Evolutionary conservation across 2,888 invertebrate genomes (phyloP), one percentile per base, ranked within the genome.

Genomic region (Drosophila eohydei): DNA sequence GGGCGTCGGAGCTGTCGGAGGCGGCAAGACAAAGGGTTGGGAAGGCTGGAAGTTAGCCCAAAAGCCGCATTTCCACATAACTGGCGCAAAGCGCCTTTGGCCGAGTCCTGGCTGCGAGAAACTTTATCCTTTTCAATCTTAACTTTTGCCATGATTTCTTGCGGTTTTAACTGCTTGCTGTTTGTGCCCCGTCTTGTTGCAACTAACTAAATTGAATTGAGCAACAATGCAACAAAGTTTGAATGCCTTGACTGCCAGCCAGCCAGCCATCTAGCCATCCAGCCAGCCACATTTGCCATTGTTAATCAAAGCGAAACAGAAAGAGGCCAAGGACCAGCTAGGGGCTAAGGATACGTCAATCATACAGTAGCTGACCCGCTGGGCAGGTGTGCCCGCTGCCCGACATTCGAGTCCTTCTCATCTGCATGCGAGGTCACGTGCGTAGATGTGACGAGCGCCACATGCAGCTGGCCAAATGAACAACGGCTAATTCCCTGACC

Each of bases 401-500:
- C 21, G 26, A 16, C 28, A 28, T 61, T 14, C 46, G 46, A 7
- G 50, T 34, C 50, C 21, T 44, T 51, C 66, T 75, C 64, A 76
- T 76, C 76, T 76, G 72, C 76, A 76, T 75, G 52, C 71, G 67
- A 71, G 78, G 56, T 38, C 56, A 57, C 69, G 58, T 51, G 58
- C 48, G 51, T 11, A 50, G n/a, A 46, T 46, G n/a, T 63, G 30
- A 48, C n/a, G 48, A 64, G 69, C 80, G 65, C 67, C 79, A 76
- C 44, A 63, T 21, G 80, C 87, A 83, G 81, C 79, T 75, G 71
- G 55, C 55, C 48, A 60, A 50, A 43, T 44, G 51, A 74, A 43
- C 69, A 58, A 52, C 62, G 69, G 88, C 85, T 85, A 85, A 88
- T 85, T 85, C 81, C 62, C 32, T 61, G 65, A 69, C 77, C 88